Base-by-base conservation (phyloP, 2,888 invertebrate genomes). In the Falcaria lacertinaria region DNA sequence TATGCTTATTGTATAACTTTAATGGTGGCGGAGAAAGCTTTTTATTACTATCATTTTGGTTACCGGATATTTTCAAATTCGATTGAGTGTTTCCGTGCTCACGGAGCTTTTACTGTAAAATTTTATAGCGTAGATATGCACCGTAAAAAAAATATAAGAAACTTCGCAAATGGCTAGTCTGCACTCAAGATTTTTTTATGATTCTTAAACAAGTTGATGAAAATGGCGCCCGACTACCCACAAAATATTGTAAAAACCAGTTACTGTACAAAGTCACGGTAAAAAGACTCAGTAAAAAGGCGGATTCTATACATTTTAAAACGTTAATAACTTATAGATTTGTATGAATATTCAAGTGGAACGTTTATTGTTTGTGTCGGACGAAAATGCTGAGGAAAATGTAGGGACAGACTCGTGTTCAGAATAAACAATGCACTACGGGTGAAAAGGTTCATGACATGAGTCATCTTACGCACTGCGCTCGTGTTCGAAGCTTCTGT, bases 1-100 rank as follows among this genome's bases (percentile, higher is more conserved):
- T 88, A 87, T 71, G 72, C 68, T 73, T 83, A 80, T 87, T 88
- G 87, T 86, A 75, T 85, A 86, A 88, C 75, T 71, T 72, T 59
- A 64, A 52, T 35, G 52, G 69, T 67, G 74, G 57, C 69, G 69
- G 76, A 68, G 74, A 78, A 77, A 77, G 74, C 77, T 67, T 65
- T 64, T 56, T 59, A 52, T 50, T 50, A 59, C 51, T 56, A 53
- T 64, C 56, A 46, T 47, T 54, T 65, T 61, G 57, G 47, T 53
- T 58, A 50, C 57, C 59, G 61, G 55, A 63, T 46, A 48, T 52
- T 53, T 50, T 54, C 41, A 39, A 38, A 39, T 45, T 11, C 11
- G 28, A 28, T 28, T 28, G 28, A 11, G 11, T 28, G 11, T 11
- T 28, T 28, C 28, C 2, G 28, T 28, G 11, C 1, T 8, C 11